Conservation (phyloP, 2,797 vertebrate genomes). For the Pipistrellus kuhlii region DNA sequence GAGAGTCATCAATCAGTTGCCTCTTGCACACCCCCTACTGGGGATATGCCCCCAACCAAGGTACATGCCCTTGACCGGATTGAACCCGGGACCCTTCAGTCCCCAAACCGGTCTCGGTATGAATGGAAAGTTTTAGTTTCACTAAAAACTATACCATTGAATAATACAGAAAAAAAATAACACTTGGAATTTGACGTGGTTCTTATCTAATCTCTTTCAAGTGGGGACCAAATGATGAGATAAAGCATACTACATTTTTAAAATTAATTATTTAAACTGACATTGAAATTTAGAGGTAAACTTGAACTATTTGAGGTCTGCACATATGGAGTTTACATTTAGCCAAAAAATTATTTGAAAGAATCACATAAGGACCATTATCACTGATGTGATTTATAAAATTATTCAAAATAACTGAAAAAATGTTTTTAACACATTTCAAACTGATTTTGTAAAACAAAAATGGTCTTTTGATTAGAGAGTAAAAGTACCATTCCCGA, state of each 20-base stretch:
- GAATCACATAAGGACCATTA: not conserved
- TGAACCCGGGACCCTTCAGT: no score
- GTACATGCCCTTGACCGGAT: no score
- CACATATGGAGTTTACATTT: not conserved
- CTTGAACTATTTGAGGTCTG: not conserved
- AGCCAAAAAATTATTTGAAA: not conserved
- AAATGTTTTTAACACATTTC: constrained; percentile 18
- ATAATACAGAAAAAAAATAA: not conserved
- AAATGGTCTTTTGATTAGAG: not conserved
- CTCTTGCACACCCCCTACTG: no score
- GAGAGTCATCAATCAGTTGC: no score
- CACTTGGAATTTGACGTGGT: constrained; percentile 25
- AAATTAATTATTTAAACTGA: not conserved
- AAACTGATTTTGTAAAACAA: not conserved
- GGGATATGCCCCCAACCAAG: no score
- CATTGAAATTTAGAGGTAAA: constrained; percentile 10
- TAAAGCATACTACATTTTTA: not conserved
- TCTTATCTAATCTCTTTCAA: constrained; percentile 48
- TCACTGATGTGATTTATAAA: constrained; percentile 18
- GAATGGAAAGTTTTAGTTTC: not conserved
- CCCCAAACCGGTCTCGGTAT: no score
- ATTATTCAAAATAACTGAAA: constrained; percentile 23
- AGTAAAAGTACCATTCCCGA: not conserved
- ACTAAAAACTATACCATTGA: not conserved
- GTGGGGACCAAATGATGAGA: not conserved